These are phyloP conservation scores for Australoheros facetus DNA, from an alignment of 2,797 vertebrate species.

Conservation along the genomic window DNA sequence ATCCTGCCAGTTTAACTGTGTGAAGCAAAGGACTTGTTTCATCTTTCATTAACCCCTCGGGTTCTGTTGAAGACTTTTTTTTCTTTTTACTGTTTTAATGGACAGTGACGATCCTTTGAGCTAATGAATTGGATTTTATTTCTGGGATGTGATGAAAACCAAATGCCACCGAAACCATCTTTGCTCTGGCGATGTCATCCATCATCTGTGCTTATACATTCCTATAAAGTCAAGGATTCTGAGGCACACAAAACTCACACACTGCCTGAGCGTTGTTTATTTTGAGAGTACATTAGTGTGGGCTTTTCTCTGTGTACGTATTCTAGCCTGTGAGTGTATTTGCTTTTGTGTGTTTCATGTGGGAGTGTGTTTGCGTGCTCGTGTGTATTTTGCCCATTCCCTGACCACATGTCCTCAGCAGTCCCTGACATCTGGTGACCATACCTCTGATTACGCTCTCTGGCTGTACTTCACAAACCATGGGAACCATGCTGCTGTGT, in stretches of 20 bases:
- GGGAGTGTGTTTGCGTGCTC: slow-evolving; percentile 25
- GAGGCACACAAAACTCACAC: neutral
- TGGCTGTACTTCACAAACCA: slow-evolving; percentile 44
- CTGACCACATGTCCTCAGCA: slow-evolving; percentile 53
- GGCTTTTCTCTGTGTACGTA: neutral
- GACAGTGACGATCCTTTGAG: neutral
- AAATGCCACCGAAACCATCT: neutral
- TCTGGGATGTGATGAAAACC: neutral
- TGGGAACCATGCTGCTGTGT: slow-evolving; percentile 60
- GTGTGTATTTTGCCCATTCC: slow-evolving; percentile 46
- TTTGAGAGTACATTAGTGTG: slow-evolving; percentile 3
- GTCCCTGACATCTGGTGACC: slow-evolving; percentile 67
- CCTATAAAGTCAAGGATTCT: neutral
- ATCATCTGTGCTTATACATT: slow-evolving; percentile 11
- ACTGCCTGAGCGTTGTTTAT: neutral
- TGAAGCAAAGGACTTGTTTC: neutral
- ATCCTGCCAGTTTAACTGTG: neutral
- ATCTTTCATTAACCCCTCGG: neutral
- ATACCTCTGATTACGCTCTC: slow-evolving; percentile 25
- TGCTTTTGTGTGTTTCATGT: slow-evolving; percentile 7
- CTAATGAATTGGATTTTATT: neutral
- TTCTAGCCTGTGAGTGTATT: slow-evolving; percentile 20
- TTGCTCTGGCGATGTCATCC: slow-evolving; percentile 12
- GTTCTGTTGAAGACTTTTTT: neutral
- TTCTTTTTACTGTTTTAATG: neutral